These are phyloP conservation scores for Azorinus chamasolen DNA, from an alignment of 2,888 invertebrate species.

Conservation along the genomic window DNA sequence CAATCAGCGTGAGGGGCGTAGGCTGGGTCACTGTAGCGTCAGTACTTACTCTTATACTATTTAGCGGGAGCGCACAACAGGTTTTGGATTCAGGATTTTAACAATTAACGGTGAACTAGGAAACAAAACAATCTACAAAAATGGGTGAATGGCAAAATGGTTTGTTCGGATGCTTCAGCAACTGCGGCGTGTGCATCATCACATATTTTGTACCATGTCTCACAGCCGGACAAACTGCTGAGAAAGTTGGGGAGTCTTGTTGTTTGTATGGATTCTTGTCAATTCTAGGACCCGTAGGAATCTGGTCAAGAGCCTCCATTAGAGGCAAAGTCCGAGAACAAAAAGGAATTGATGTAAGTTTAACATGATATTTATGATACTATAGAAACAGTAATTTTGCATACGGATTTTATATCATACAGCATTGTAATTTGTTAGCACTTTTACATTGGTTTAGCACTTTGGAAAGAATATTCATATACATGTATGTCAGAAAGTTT, in stretches of 20 bases:
- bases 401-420: no score
- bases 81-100: no score
- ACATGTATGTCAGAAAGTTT: no score
- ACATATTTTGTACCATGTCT: constrained; percentile 75
- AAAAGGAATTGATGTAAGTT: constrained; percentile 74
- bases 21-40: no score
- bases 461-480: no score
- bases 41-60: no score
- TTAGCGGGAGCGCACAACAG: no score
- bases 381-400: no score
- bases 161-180: constrained; percentile 72
- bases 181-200: constrained; percentile 70
- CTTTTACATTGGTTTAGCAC: no score
- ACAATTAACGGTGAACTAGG: no score
- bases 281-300: constrained; percentile 62
- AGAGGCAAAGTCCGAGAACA: constrained; percentile 70
- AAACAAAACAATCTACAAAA: constrained; percentile 28
- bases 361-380: background rate
- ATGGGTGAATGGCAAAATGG: constrained; percentile 73
- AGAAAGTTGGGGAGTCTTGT: constrained; percentile 73
- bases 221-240: constrained; percentile 74
- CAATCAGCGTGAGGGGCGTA: no score
- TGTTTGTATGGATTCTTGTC: constrained; percentile 65
- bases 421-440: no score
- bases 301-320: constrained; percentile 68